These are phyloP conservation scores for Scomberomorus guttatus DNA, from an alignment of 2,797 vertebrate genomes.

Conservation along the genomic window DNA sequence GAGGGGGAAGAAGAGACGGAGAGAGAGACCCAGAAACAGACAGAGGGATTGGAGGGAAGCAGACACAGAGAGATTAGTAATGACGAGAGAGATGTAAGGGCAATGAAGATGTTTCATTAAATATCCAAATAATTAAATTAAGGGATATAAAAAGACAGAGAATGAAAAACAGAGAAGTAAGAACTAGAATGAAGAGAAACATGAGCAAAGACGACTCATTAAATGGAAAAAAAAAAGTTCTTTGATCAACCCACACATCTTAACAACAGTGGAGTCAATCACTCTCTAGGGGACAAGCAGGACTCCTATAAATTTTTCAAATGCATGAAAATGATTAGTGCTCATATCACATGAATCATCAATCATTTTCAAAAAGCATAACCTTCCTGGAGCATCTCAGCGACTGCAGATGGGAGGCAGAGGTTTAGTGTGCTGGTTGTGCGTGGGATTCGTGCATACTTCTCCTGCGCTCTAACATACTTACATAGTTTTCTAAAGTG, in stretches of 20 bases:
- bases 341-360: conserved; percentile 39
- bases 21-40: conserved; percentile 23
- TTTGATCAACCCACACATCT: conserved; percentile 59
- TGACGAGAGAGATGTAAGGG: conserved; percentile 15
- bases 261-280: conserved; percentile 19
- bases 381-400: neutral
- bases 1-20: conserved; percentile 8
- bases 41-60: conserved; percentile 4
- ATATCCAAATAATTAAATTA: conserved; percentile 29
- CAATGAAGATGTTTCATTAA: conserved; percentile 7
- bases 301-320: conserved; percentile 29
- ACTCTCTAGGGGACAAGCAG: conserved; percentile 13
- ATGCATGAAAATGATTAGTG: conserved; percentile 41
- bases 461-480: conserved; percentile 21
- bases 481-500: conserved; percentile 22
- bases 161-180: neutral
- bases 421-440: neutral
- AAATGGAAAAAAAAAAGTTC: conserved; percentile 9
- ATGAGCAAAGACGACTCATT: neutral
- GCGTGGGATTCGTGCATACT: conserved; percentile 10
- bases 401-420: conserved; percentile 7
- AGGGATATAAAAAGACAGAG: neutral
- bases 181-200: conserved; percentile 14
- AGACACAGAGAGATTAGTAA: conserved; percentile 38
- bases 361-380: conserved; percentile 1